phyloP scores from a whole-genome alignment of 2,113 vertebrate genomes.

The Phylloscopus whistleri region DNA sequence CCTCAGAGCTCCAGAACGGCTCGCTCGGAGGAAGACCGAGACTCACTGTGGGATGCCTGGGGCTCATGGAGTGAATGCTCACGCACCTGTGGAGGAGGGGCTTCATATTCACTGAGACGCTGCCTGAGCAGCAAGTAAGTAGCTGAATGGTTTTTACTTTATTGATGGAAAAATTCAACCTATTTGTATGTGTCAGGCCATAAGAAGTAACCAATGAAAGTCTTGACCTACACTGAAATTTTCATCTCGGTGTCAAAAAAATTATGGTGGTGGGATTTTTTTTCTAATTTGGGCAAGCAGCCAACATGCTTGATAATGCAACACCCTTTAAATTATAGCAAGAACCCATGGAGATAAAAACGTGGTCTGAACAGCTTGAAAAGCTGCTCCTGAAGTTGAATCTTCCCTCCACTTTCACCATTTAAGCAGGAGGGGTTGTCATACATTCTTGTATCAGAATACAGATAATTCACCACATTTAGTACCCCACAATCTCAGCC shows the following conservation, averaged over 20 bases:
- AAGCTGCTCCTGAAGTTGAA: not conserved
- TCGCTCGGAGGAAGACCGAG: slow-evolving; percentile 89
- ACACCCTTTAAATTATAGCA: not conserved
- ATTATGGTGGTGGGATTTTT: not conserved
- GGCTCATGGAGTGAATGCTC: slow-evolving; percentile 96
- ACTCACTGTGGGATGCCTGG: slow-evolving; percentile 94
- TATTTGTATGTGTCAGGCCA: not conserved
- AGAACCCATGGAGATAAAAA: not conserved
- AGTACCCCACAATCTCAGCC: not conserved
- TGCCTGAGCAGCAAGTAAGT: slow-evolving; percentile 94
- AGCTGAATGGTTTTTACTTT: not conserved
- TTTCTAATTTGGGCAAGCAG: not conserved
- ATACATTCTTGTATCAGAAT: not conserved
- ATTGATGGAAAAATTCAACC: not conserved
- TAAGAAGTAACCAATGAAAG: not conserved
- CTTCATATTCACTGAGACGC: slow-evolving; percentile 91
- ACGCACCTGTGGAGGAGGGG: slow-evolving; percentile 92
- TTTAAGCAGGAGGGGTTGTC: not conserved
- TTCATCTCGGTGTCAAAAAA: not conserved
- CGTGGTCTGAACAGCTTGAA: not conserved
- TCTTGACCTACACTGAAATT: not conserved
- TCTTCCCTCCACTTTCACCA: not conserved
- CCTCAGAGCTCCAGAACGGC: slow-evolving; percentile 87
- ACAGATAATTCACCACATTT: not conserved
- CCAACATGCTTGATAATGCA: not conserved